Percentiles rank a stretch among this genome's conserved stretches.
Evolutionary conservation across 1,140 invertebrate species (phyloP).

Genomic region (Pachypeltis micranthus): DNA sequence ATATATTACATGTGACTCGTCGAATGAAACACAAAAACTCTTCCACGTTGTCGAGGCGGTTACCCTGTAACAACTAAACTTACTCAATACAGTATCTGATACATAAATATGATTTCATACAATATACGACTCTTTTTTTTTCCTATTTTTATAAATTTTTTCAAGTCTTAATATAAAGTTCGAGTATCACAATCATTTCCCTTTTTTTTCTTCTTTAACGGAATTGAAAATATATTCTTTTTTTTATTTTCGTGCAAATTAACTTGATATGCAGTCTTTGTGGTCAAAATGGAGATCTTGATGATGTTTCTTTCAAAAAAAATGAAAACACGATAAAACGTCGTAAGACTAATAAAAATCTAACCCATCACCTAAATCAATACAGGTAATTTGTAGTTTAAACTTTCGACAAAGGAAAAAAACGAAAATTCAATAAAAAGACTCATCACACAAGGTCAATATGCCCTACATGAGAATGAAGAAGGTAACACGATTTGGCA

Average conservation of each 20-base stretch:
- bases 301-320: not conserved
- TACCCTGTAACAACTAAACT: conserved; percentile 2
- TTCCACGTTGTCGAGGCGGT: not conserved
- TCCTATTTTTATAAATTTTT: conserved; percentile 3
- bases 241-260: conserved; percentile 5
- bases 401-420: no score
- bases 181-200: conserved; percentile 6
- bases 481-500: conserved; percentile 10
- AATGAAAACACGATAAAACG: not conserved
- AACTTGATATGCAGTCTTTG: conserved; percentile 15
- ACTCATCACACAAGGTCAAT: not conserved
- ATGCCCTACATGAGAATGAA: not conserved
- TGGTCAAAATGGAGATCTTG: conserved; percentile 15
- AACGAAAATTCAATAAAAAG: not conserved
- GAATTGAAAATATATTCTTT: not conserved
- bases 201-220: conserved; percentile 5
- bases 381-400: not conserved
- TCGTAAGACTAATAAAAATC: not conserved
- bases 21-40: not conserved
- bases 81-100: not conserved
- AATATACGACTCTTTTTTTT: conserved; percentile 6
- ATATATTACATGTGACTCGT: not conserved
- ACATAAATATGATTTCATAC: conserved; percentile 8
- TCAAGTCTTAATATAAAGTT: conserved; percentile 14
- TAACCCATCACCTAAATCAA: conserved; percentile 1